Evolutionary conservation across 2,888 invertebrate genomes (phyloP), one percentile per base, ranked within the genome.

Genomic region (Andrena trimmerana): DNA sequence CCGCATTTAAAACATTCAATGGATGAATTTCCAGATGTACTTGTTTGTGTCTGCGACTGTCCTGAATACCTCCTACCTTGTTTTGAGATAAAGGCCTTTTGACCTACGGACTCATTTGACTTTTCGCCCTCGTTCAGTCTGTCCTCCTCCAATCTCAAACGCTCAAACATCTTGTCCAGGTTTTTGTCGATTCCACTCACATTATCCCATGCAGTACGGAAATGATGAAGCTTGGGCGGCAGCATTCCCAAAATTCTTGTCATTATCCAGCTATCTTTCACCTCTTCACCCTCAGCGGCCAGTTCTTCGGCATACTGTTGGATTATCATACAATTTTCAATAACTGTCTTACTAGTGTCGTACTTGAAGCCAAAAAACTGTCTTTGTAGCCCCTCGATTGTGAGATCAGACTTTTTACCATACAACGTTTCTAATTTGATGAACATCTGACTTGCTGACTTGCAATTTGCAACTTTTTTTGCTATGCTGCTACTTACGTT

Each of bases 401-500:
- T 76, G 1, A 87, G n/a, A 42, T 88, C 86, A 42, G 89, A 85
- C 69, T 83, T 90, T 52, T 83, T 89, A 2, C 81, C 87, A 66
- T 87, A 87, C 3, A 88, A 20, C 6, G 73, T 86, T 36, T 89
- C 82, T 48, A 90, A 68, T 66, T 89, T 87, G 6, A 81, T 31
- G 0, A 89, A 48, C 90, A 90, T 90, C n/a, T n/a, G n/a, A n/a
- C n/a, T n/a, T n/a, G n/a, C 31, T n/a, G 10, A 33, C 60, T 29
- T 29, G 90, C 89, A 90, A 13, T 88, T 89, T 20, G 75, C 73
- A 50, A 90, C n/a, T 88, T 81, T 88, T 89, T 54, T 80, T 10
- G 89, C 88, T 70, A 90, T 86, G 31, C 83, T 68, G 10, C 85
- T 82, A 60, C 78, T 84, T 36, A 88, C 85, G 82, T 89, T 91